Evolutionary conservation across 64 coral and sea anemone species (phyloP).

Genomic region (Pocillopora verrucosa): DNA sequence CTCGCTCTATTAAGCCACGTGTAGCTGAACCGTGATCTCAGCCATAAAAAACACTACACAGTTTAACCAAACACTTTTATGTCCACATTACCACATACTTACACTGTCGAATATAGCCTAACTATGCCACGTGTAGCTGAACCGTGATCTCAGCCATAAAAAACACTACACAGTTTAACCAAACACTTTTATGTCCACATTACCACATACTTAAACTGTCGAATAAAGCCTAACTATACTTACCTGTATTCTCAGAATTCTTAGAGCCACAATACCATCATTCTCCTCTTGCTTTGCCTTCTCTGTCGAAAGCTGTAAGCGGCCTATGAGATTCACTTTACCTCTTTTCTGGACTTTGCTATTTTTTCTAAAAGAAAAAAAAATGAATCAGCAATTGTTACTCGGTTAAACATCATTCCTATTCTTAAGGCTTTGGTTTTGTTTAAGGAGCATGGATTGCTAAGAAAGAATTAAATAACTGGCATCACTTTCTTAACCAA

Average conservation of each 20-base stretch:
- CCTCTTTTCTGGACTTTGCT: constrained; percentile 93
- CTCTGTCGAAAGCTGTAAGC: constrained; percentile 91
- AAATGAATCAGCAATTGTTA: neutral
- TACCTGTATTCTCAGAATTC: constrained; percentile 95
- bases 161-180: too few relatives aligned
- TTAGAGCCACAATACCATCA: constrained; percentile 89
- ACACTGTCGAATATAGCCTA: neutral
- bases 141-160: too few relatives aligned
- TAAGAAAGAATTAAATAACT: too few relatives aligned
- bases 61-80: too few relatives aligned
- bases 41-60: too few relatives aligned
- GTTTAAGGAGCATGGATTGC: too few relatives aligned
- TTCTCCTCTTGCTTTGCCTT: constrained; percentile 94
- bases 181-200: too few relatives aligned
- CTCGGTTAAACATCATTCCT: neutral
- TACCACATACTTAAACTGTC: neutral
- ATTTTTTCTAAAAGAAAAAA: constrained; percentile 80
- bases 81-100: too few relatives aligned
- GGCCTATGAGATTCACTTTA: constrained; percentile 93
- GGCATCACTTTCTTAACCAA: too few relatives aligned
- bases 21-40: too few relatives aligned
- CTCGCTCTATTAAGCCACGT: too few relatives aligned
- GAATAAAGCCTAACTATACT: neutral
- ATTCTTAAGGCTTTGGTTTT: too few relatives aligned
- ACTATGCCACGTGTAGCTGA: neutral